Conservation (phyloP, 2,888 invertebrate genomes). For the Aphidius colemani region DNA sequence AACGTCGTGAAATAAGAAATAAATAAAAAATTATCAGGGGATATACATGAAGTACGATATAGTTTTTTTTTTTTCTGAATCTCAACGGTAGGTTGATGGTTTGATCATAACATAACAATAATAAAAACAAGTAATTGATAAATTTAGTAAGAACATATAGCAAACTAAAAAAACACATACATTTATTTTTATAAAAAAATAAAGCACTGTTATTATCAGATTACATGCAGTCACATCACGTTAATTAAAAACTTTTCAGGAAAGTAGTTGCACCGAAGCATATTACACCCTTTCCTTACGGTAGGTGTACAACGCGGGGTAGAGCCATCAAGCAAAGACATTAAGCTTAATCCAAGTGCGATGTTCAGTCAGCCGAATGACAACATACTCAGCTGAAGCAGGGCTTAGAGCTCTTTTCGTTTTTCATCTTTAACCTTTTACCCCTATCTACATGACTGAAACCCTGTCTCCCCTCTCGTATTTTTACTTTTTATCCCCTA, state of each 20-base stretch:
- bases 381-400: slow-evolving; percentile 55
- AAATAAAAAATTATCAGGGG: too few species aligned
- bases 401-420: slow-evolving; percentile 49
- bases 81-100: too few species aligned
- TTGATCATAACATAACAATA: not conserved
- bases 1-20: too few species aligned
- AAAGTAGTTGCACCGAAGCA: slow-evolving; percentile 11
- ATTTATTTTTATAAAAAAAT: not conserved
- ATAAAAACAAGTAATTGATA: not conserved
- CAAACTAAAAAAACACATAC: not conserved
- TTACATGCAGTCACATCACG: too few species aligned
- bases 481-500: not conserved
- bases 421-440: slow-evolving; percentile 35
- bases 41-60: too few species aligned
- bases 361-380: slow-evolving; percentile 60
- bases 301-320: slow-evolving; percentile 31
- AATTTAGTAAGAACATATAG: not conserved
- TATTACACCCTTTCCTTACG: slow-evolving; percentile 6
- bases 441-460: slow-evolving; percentile 13
- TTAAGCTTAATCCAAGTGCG: slow-evolving; percentile 59
- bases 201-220: not conserved
- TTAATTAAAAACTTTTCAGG: too few species aligned
- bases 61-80: not conserved
- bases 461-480: not conserved
- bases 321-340: slow-evolving; percentile 57